Percentiles rank a stretch among this genome's conserved stretches.
Conservation (phyloP, 2,113 vertebrate genomes). For the Brevimyrus niger region DNA sequence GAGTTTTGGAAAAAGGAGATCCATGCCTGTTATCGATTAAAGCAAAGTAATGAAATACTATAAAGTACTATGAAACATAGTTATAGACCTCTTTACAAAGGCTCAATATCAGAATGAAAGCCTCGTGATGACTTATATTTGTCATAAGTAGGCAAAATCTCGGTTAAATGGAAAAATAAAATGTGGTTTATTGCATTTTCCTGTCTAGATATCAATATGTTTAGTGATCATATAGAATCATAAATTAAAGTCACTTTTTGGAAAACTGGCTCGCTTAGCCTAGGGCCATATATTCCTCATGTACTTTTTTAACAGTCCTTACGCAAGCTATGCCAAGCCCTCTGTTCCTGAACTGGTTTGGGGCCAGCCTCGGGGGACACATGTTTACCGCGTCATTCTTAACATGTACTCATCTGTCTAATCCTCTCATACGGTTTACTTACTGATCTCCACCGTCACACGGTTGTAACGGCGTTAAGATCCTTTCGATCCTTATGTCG, state of each 20-base stretch:
- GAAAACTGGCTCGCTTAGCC: background rate
- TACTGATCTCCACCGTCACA: background rate
- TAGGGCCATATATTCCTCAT: background rate
- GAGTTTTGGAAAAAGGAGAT: conserved; percentile 1
- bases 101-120: background rate
- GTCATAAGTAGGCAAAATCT: background rate
- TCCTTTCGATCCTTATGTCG: background rate
- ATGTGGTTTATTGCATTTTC: background rate
- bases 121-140: conserved; percentile 9
- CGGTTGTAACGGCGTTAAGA: background rate
- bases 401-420: background rate
- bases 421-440: background rate
- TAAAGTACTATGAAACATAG: conserved; percentile 1
- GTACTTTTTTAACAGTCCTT: background rate
- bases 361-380: background rate
- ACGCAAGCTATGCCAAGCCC: background rate
- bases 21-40: background rate
- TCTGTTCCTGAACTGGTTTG: background rate
- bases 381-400: background rate
- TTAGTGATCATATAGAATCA: background rate
- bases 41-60: conserved; percentile 3
- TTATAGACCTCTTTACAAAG: background rate
- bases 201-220: background rate
- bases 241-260: conserved; percentile 4
- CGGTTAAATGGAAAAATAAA: conserved; percentile 2